Percentiles rank a stretch among this genome's conserved stretches.
Conservation (phyloP, 2,888 invertebrate genomes). For the Abscondita cerata region DNA sequence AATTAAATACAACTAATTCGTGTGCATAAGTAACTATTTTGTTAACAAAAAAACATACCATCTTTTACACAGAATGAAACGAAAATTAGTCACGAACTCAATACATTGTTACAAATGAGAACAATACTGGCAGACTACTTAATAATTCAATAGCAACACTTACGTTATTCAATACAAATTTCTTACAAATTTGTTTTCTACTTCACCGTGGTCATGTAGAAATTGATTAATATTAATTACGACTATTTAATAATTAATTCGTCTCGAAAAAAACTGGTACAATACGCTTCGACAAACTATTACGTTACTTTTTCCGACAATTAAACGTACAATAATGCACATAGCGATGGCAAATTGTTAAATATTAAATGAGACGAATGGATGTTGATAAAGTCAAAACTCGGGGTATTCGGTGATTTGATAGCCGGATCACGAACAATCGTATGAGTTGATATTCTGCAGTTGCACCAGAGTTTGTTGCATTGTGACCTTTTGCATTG, state of each 20-base stretch:
- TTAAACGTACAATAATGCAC: slow-evolving; percentile 51
- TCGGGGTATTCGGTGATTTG: slow-evolving; percentile 32
- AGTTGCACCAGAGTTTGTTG: slow-evolving; percentile 25
- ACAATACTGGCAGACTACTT: slow-evolving; percentile 10
- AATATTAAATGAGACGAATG: slow-evolving; percentile 50
- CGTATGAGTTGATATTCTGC: slow-evolving; percentile 36
- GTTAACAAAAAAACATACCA: too few species aligned
- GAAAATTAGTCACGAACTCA: slow-evolving; percentile 12
- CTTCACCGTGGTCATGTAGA: slow-evolving; percentile 11
- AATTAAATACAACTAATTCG: too few species aligned
- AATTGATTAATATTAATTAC: slow-evolving; percentile 20
- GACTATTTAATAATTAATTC: slow-evolving; percentile 3
- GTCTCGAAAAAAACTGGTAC: slow-evolving; percentile 13
- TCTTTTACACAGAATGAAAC: slow-evolving; percentile 7
- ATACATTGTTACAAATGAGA: slow-evolving; percentile 9
- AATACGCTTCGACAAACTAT: slow-evolving; percentile 9
- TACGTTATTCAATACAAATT: slow-evolving; percentile 19
- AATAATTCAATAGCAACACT: slow-evolving; percentile 16
- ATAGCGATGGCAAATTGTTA: slow-evolving; percentile 50
- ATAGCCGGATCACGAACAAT: slow-evolving; percentile 36
- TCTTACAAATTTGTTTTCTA: slow-evolving; percentile 18
- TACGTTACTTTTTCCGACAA: slow-evolving; percentile 4
- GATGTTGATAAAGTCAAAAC: slow-evolving; percentile 36
- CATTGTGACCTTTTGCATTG: slow-evolving; percentile 24
- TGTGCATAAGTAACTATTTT: too few species aligned